Conservation (phyloP, 2,888 invertebrate species). For the Eupithecia dodoneata region DNA sequence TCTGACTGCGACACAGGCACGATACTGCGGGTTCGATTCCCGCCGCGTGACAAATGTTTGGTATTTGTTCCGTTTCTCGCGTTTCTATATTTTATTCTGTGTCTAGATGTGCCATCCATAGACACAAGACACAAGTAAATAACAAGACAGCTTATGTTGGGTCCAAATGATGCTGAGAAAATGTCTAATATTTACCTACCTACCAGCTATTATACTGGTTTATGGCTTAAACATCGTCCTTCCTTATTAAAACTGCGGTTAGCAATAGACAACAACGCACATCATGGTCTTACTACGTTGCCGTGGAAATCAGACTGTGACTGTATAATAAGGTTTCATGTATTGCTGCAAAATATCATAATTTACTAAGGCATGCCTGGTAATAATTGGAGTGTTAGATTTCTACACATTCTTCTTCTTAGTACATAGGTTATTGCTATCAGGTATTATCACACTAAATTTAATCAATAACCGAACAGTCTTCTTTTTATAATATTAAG, state of each 20-base stretch:
- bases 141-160: neutral
- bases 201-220: neutral
- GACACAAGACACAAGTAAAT: neutral
- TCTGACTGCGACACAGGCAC: too few species aligned
- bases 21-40: too few species aligned
- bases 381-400: slow-evolving; percentile 44
- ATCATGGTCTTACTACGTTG: slow-evolving; percentile 29
- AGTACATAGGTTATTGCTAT: neutral
- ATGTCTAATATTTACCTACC: neutral
- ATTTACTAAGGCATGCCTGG: slow-evolving; percentile 42
- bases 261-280: neutral
- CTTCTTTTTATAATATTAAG: neutral
- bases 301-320: slow-evolving; percentile 59
- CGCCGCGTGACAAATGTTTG: neutral
- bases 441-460: neutral
- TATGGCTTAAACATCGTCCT: neutral
- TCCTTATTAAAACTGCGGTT: neutral
- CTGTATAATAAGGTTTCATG: slow-evolving; percentile 54
- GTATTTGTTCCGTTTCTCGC: neutral
- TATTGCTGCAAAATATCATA: slow-evolving; percentile 43
- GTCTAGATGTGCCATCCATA: too few species aligned
- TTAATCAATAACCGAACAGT: neutral
- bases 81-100: neutral
- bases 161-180: neutral
- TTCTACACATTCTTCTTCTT: slow-evolving; percentile 14